These are phyloP conservation scores for Actinernus sp. DNA, from an alignment of 92 coral and sea anemone species.

Conservation along the genomic window DNA sequence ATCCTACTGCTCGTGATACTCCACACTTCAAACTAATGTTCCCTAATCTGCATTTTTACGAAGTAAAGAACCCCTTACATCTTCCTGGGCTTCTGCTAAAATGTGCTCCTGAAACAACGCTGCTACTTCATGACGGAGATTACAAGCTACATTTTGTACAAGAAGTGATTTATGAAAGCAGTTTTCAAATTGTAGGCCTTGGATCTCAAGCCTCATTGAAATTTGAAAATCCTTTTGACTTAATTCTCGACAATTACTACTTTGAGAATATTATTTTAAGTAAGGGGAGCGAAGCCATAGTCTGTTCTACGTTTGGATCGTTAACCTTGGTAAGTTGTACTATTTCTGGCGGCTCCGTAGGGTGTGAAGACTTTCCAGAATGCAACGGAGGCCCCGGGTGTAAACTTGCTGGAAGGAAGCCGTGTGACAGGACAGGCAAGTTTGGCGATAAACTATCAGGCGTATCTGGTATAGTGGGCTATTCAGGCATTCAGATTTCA, in stretches of 20 bases:
- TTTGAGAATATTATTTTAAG: constrained; percentile 58
- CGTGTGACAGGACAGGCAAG: constrained; percentile 51
- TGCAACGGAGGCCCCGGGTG: constrained; percentile 82
- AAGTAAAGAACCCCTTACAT: constrained; percentile 26
- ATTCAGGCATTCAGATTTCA: constrained; percentile 36
- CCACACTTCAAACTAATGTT: constrained; percentile 36
- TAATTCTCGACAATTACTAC: constrained; percentile 14
- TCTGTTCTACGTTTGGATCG: constrained; percentile 4
- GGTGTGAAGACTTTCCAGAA: constrained; percentile 82
- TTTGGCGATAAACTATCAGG: constrained; percentile 15
- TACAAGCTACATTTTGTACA: constrained; percentile 19
- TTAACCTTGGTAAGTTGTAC: constrained; percentile 3
- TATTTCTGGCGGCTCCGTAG: constrained; percentile 43
- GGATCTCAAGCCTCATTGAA: constrained; percentile 22
- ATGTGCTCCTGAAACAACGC: constrained; percentile 16
- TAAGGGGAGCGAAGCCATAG: constrained; percentile 22
- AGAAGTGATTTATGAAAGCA: constrained; percentile 3
- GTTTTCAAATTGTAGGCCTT: constrained; percentile 52
- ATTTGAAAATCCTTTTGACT: not conserved
- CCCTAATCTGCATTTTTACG: constrained; percentile 9
- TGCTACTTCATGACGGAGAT: constrained; percentile 58
- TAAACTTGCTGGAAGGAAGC: constrained; percentile 39
- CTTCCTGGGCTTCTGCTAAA: constrained; percentile 6
- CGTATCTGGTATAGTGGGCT: constrained; percentile 50
- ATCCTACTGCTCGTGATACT: constrained; percentile 19